Conservation (phyloP, 2,797 vertebrate species). For the Pseudochirops cupreus region DNA sequence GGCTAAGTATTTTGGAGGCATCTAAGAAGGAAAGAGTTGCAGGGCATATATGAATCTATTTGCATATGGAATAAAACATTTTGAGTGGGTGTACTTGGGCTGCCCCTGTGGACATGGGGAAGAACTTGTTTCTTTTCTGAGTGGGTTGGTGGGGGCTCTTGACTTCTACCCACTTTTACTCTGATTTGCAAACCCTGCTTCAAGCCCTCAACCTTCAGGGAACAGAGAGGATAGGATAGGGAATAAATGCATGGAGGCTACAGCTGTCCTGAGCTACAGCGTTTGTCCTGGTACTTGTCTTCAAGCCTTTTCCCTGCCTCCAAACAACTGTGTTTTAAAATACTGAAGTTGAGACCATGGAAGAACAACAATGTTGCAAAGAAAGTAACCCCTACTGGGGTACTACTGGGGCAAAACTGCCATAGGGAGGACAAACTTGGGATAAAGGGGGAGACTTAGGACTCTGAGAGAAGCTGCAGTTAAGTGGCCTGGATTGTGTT, state of each 20-base stretch:
- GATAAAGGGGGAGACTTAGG: not conserved
- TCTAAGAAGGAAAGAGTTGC: not conserved
- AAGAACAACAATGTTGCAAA: not conserved
- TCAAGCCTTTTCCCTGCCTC: not conserved
- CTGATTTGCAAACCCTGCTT: not conserved
- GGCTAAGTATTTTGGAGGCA: not conserved
- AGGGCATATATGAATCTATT: not conserved
- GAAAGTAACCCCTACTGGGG: not conserved
- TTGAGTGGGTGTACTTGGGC: not conserved
- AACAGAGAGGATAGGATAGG: not conserved
- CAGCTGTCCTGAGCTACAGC: not conserved
- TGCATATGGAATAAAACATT: slow-evolving; percentile 27
- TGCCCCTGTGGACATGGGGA: not conserved
- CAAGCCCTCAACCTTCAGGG: not conserved
- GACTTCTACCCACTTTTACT: not conserved
- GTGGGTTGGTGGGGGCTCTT: not conserved
- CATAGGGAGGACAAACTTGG: not conserved
- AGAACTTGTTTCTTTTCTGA: slow-evolving; percentile 10
- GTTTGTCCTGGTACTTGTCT: not conserved
- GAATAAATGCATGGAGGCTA: not conserved
- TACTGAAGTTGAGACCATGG: not conserved
- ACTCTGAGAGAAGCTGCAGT: not conserved
- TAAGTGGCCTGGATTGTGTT: not conserved
- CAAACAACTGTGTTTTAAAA: not conserved
- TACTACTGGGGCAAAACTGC: not conserved